phyloP scores from a whole-genome alignment of 2,888 invertebrate genomes.

The Acholoe squamosa region DNA sequence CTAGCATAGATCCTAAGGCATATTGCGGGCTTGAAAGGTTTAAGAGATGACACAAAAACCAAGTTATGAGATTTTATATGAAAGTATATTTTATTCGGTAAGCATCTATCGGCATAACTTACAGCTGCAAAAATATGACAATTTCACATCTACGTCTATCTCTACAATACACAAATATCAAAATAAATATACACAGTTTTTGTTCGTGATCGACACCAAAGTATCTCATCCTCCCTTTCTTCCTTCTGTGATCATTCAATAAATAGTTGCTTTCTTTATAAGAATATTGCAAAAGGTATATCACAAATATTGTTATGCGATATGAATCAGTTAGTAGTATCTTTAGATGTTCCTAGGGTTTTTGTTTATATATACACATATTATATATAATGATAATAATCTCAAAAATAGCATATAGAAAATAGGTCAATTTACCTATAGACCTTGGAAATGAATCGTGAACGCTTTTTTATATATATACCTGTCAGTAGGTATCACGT shows the following conservation, averaged over 20 bases:
- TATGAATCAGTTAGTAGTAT: constrained; percentile 34
- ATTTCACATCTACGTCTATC: constrained; percentile 30
- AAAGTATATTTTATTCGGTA: constrained; percentile 34
- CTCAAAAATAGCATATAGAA: not conserved
- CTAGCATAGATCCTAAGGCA: too few relatives aligned
- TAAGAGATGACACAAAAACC: not conserved
- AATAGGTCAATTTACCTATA: not conserved
- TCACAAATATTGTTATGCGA: constrained; percentile 49
- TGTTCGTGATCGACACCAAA: constrained; percentile 14
- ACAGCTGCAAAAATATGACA: constrained; percentile 29
- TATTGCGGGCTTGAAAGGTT: too few relatives aligned
- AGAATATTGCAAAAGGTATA: constrained; percentile 38
- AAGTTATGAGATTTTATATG: not conserved
- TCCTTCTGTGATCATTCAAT: constrained; percentile 25
- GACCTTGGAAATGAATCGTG: not conserved
- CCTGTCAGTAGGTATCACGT: not conserved
- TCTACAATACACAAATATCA: constrained; percentile 16
- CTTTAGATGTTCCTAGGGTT: not conserved
- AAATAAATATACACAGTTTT: constrained; percentile 52
- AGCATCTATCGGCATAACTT: constrained; percentile 38
- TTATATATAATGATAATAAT: not conserved
- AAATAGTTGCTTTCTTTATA: constrained; percentile 28
- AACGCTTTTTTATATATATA: not conserved
- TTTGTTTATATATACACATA: not conserved
- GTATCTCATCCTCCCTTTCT: not conserved